phyloP scores from a whole-genome alignment of 2,888 invertebrate species.

The Mechanitis mazaeus region DNA sequence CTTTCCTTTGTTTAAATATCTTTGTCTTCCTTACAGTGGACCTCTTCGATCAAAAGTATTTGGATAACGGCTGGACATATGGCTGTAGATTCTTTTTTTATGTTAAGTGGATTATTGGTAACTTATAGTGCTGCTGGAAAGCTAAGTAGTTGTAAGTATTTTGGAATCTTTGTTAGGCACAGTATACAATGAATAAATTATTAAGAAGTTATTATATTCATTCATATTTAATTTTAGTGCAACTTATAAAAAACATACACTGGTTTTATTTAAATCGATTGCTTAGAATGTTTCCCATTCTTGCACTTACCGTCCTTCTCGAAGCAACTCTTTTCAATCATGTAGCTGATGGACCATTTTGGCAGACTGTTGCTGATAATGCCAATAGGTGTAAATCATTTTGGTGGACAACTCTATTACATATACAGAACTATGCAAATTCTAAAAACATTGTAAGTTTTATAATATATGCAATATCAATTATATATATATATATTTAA shows the following conservation, averaged over 20 bases:
- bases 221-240: constrained; percentile 35
- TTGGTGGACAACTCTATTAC: constrained; percentile 57
- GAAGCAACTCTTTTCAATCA: constrained; percentile 46
- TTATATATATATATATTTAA: no score
- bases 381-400: constrained; percentile 44
- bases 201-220: neutral
- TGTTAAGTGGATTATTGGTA: constrained; percentile 35
- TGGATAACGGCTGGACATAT: constrained; percentile 47
- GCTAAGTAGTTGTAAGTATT: constrained; percentile 31
- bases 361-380: constrained; percentile 33
- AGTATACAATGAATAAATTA: no score
- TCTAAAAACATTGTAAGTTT: constrained; percentile 39
- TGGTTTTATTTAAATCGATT: constrained; percentile 54
- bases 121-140: constrained; percentile 36
- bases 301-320: constrained; percentile 46
- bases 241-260: constrained; percentile 46
- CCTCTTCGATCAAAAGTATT: constrained; percentile 32
- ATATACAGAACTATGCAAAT: constrained; percentile 52
- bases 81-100: constrained; percentile 77
- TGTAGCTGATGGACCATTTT: constrained; percentile 47
- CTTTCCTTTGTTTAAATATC: constrained; percentile 24
- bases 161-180: neutral
- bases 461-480: neutral
- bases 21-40: constrained; percentile 37
- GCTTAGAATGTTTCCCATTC: constrained; percentile 50